Percentiles rank a stretch among this genome's conserved stretches.
Evolutionary conservation across 2,113 vertebrate species (phyloP).

Genomic region (Procapra przewalskii): DNA sequence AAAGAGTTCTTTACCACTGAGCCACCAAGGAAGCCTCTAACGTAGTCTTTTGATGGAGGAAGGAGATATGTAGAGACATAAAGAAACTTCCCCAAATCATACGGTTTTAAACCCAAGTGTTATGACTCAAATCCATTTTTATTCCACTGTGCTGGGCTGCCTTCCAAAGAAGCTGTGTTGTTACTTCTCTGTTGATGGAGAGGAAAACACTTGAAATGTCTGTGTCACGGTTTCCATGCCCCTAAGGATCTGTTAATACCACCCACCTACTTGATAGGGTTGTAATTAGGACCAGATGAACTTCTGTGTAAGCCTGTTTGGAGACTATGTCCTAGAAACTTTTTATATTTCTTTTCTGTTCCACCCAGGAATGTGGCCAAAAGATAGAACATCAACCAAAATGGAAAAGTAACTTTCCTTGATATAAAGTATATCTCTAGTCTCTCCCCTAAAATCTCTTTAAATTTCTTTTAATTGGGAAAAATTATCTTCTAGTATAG

Average conservation of each 20-base stretch:
- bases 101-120: neutral
- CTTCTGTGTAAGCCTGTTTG: neutral
- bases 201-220: neutral
- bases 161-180: neutral
- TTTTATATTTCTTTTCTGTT: neutral
- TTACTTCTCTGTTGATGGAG: neutral
- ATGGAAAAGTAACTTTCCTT: neutral
- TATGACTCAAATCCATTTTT: neutral
- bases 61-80: neutral
- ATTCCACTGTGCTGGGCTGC: neutral
- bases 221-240: neutral
- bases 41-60: neutral
- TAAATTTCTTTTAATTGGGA: neutral
- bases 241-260: neutral
- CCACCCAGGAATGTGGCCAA: neutral
- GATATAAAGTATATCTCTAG: neutral
- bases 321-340: neutral
- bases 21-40: neutral
- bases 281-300: neutral
- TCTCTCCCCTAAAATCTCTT: neutral
- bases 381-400: neutral
- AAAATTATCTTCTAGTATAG: slow-evolving; percentile 1
- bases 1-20: neutral
- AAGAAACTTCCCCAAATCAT: neutral
- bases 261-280: neutral